Conservation (phyloP, 2,888 invertebrate genomes). For the Philereme transversata region DNA sequence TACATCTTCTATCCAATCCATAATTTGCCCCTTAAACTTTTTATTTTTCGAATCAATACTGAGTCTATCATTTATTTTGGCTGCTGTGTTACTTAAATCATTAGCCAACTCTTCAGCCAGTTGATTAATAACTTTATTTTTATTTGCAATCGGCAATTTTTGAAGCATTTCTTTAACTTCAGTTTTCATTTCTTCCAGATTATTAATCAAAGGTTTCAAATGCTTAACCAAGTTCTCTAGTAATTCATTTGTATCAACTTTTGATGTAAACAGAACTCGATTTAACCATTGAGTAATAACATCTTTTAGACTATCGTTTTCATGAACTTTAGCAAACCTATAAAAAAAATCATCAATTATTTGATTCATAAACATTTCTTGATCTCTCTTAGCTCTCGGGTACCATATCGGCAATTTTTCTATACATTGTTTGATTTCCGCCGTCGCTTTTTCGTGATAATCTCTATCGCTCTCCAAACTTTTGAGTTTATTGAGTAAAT, state of each 20-base stretch:
- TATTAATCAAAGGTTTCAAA: constrained; percentile 37
- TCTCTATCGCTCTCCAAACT: constrained; percentile 36
- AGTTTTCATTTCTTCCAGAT: constrained; percentile 34
- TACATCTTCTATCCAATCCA: constrained; percentile 31
- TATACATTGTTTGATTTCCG: constrained; percentile 43
- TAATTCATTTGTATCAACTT: constrained; percentile 30
- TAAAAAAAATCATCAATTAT: constrained; percentile 43
- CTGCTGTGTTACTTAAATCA: constrained; percentile 24
- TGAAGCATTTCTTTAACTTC: constrained; percentile 41
- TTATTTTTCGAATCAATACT: constrained; percentile 7
- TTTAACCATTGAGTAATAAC: constrained; percentile 39
- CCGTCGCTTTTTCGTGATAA: constrained; percentile 39
- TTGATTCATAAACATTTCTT: constrained; percentile 42
- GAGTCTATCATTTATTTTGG: constrained; percentile 7
- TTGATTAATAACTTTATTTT: constrained; percentile 20
- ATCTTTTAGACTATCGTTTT: constrained; percentile 37
- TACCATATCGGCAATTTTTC: constrained; percentile 54
- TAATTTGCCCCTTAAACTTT: constrained; percentile 29
- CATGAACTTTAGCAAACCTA: constrained; percentile 33
- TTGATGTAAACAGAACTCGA: constrained; percentile 34
- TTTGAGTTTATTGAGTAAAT: constrained; percentile 41
- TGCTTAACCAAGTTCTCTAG: constrained; percentile 36
- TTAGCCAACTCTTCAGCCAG: constrained; percentile 35
- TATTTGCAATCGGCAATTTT: constrained; percentile 28
- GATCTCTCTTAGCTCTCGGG: constrained; percentile 41